Conservation (phyloP, 2,113 vertebrate genomes). For the Chascanopsetta lugubris region DNA sequence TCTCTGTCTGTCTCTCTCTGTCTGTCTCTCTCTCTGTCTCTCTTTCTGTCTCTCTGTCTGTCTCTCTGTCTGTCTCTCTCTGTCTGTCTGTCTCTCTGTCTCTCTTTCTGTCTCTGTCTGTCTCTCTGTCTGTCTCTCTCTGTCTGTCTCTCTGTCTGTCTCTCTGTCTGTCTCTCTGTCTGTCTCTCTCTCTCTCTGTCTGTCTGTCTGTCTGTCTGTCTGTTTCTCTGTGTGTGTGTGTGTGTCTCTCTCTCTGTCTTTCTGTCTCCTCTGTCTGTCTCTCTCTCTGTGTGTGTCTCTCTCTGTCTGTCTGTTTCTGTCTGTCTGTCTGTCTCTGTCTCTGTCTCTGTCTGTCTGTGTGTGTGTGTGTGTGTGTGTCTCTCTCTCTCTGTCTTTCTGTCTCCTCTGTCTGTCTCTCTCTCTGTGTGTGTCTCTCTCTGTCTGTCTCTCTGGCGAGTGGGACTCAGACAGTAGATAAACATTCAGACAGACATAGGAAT, state of each 20-base stretch:
- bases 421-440: constrained; percentile 50
- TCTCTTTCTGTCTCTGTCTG: constrained; percentile 26
- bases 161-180: constrained; percentile 33
- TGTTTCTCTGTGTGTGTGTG: no score
- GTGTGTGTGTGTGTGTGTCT: no score
- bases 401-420: background rate
- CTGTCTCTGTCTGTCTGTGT: constrained; percentile 53
- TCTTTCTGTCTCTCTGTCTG: background rate
- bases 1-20: constrained; percentile 7
- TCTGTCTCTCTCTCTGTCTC: constrained; percentile 44
- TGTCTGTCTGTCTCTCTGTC: constrained; percentile 16
- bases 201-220: background rate
- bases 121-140: constrained; percentile 60
- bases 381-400: constrained; percentile 50
- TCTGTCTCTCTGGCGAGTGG: no score
- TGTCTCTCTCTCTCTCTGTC: constrained; percentile 49
- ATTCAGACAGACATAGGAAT: constrained; percentile 36
- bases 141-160: background rate
- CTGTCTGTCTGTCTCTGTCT: background rate
- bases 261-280: background rate
- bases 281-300: constrained; percentile 39
- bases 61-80: constrained; percentile 65
- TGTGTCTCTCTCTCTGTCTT: constrained; percentile 61
- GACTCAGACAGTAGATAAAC: constrained; percentile 67
- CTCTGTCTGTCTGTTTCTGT: constrained; percentile 53